A percentile compares a stretch with the other conserved stretches of the same genome.
These are phyloP conservation scores for Montipora foliosa DNA, from an alignment of 64 coral and sea anemone species.

Conservation along the genomic window DNA sequence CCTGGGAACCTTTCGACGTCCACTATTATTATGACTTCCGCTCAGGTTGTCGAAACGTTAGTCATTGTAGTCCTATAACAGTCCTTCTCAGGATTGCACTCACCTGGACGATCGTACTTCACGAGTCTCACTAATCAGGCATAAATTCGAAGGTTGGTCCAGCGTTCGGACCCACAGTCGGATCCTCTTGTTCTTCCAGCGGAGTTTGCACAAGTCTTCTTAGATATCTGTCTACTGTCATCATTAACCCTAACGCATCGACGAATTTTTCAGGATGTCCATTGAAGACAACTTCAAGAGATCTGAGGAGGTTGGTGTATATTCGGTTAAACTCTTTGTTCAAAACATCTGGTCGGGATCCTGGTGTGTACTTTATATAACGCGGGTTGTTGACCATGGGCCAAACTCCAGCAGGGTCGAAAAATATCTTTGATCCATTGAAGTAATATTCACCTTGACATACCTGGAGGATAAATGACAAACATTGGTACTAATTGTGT, in stretches of 20 bases:
- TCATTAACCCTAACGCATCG: conserved; percentile 52
- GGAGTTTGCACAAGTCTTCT: conserved; percentile 38
- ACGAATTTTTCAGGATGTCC: conserved; percentile 45
- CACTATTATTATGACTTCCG: too few relatives aligned
- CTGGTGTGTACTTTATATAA: conserved; percentile 14
- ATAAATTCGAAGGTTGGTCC: conserved; percentile 66
- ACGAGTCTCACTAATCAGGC: neutral
- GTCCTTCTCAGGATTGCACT: too few relatives aligned
- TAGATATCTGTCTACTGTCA: conserved; percentile 17
- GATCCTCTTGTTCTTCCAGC: conserved; percentile 37
- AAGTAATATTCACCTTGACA: conserved; percentile 33
- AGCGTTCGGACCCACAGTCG: conserved; percentile 50
- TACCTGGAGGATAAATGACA: neutral
- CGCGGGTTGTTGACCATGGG: conserved; percentile 46
- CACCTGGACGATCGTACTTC: too few relatives aligned
- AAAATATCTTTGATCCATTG: conserved; percentile 43
- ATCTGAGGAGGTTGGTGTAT: conserved; percentile 53
- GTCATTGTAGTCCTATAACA: too few relatives aligned
- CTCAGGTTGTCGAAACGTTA: too few relatives aligned
- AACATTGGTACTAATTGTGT: neutral
- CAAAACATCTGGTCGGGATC: conserved; percentile 6
- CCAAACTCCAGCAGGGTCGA: conserved; percentile 59
- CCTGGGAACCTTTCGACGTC: too few relatives aligned
- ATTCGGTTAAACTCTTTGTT: conserved; percentile 27
- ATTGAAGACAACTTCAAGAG: conserved; percentile 43